phyloP scores from a whole-genome alignment of 2,113 vertebrate genomes.

The Crotophaga sulcirostris region DNA sequence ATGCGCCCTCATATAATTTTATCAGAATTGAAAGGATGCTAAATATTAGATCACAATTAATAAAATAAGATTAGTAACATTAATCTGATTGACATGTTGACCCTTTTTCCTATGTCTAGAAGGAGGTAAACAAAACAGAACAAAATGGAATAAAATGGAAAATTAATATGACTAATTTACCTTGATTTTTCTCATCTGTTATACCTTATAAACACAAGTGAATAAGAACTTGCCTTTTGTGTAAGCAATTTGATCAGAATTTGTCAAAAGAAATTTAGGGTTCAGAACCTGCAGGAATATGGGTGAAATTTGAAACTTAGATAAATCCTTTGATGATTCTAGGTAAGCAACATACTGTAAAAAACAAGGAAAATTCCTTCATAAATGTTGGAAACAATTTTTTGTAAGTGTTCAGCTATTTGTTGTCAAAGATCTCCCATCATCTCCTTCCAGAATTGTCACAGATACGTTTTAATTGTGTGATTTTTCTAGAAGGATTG shows the following conservation, averaged over 20 bases:
- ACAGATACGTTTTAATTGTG: not conserved
- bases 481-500: not conserved
- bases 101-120: not conserved
- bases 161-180: not conserved
- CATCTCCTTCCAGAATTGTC: not conserved
- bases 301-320: not conserved
- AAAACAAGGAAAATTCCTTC: not conserved
- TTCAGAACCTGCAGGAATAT: not conserved
- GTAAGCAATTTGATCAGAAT: not conserved
- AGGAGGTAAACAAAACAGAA: not conserved
- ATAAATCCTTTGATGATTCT: not conserved
- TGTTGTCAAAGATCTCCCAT: not conserved
- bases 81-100: not conserved
- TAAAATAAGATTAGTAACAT: not conserved
- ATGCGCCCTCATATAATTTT: not conserved
- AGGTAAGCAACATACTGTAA: not conserved
- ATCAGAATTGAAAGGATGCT: not conserved
- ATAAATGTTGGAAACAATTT: not conserved
- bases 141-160: not conserved
- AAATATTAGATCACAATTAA: not conserved
- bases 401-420: not conserved
- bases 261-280: not conserved
- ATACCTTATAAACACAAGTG: not conserved
- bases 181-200: not conserved
- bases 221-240: not conserved